Evolutionary conservation across 2,888 invertebrate species (phyloP).

Genomic region (Limnephilus marmoratus): DNA sequence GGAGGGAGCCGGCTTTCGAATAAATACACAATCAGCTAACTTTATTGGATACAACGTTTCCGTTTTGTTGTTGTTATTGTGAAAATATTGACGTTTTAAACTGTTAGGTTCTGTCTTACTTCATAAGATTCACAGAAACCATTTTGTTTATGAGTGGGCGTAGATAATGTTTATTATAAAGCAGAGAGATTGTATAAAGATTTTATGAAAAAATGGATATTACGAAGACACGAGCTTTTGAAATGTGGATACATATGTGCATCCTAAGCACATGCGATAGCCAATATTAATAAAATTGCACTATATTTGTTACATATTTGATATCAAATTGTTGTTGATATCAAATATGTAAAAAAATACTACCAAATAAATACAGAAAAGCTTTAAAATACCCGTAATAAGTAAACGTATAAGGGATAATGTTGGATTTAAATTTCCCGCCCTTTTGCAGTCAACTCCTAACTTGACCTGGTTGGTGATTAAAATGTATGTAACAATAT

Average conservation of each 20-base stretch:
- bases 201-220: neutral
- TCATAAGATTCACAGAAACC: neutral
- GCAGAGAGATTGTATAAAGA: neutral
- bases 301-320: too few relatives aligned
- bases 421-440: too few relatives aligned
- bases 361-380: too few relatives aligned
- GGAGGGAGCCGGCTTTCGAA: neutral
- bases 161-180: neutral
- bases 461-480: too few relatives aligned
- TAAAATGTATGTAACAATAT: too few relatives aligned
- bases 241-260: neutral
- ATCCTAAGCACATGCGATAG: too few relatives aligned
- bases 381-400: too few relatives aligned
- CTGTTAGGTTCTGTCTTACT: neutral
- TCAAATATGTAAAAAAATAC: too few relatives aligned
- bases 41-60: conserved; percentile 2
- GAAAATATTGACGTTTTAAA: neutral
- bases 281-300: too few relatives aligned
- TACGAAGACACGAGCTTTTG: neutral
- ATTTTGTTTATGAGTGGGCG: neutral
- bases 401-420: too few relatives aligned
- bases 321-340: too few relatives aligned
- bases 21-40: neutral
- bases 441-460: too few relatives aligned
- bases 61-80: neutral